Evolutionary conservation across 2,113 vertebrate species (phyloP), one percentile per base, ranked within the genome.

Genomic region (Trochalopteron elliotii): DNA sequence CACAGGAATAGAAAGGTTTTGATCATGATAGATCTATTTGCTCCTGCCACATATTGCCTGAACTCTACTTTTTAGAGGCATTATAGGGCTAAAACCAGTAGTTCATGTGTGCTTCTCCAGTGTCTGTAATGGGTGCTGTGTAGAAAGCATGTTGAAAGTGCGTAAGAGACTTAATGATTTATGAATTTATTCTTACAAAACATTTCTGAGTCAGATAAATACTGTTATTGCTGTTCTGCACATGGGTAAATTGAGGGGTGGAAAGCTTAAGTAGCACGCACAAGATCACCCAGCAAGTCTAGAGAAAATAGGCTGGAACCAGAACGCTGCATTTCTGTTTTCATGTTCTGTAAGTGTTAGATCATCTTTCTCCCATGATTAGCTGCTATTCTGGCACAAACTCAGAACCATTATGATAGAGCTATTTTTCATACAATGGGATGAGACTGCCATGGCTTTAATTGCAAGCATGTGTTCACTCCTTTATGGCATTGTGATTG

Each of bases 361-460:
- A 95, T 97, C 96, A 97, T 96, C 89, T 94, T 90, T 95, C 96
- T 96, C 94, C 94, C 96, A 95, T 95, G 95, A 96, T 97, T 97
- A 97, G 96, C 96, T 96, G 94, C 96, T 96, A 96, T 67, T 95
- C 93, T 97, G 96, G 96, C 95, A 94, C 19, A 33, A 83, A 84
- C 64, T 93, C 86, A 87, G 89, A 83, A 89, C 95, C 72, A 96
- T 92, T 96, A 97, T 94, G 95, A 97, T 97, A 94, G 91, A 95
- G 94, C 94, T 97, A 78, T 97, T 97, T 97, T 96, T 96, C 83
- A 94, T 96, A 96, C 96, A 97, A 97, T 96, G 89, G 95, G 95
- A 95, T 78, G 96, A 96, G 93, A 49, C 89, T 94, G 93, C 93
- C 94, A 75, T 93, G 89, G 77, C 86, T 96, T 92, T 97, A 97